Evolutionary conservation across 2,113 vertebrate genomes (phyloP), one percentile per base, ranked within the genome.

Genomic region (Amazona vittata): DNA sequence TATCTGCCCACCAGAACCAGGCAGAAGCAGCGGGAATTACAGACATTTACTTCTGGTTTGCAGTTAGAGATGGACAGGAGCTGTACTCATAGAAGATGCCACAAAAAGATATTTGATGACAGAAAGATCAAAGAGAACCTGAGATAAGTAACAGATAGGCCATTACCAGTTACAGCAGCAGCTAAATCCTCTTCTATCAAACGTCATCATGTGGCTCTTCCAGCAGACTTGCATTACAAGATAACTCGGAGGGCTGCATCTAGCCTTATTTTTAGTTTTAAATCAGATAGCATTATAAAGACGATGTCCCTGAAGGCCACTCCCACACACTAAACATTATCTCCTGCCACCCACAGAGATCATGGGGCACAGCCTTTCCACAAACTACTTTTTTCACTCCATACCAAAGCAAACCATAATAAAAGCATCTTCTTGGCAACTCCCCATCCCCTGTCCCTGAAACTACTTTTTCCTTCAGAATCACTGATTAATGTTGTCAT

Each of bases 251-350:
- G 33, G 68, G 35, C 6, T 64, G 12, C 25, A 77, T 69, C 43
- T 83, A 78, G 77, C 75, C 31, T n/a, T 96, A 97, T 87, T 93
- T 97, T 78, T 91, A 95, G 88, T 75, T 94, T 90, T 85, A 88
- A 86, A 96, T 90, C 69, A 97, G 89, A 96, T 62, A 90, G 21
- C 60, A 49, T 65, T 86, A 95, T 84, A 90, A 95, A 85, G 52
- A 90, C 4, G 5, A 43, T 63, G 89, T 94, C 95, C 82, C 83
- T 91, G 25, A 95, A 94, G 90, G 69, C 83, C 90, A 84, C 83
- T 93, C 81, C 69, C 78, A 97, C 68, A 79, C 63, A 91, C 44
- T 85, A 80, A 90, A 91, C 64, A 92, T 55, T 82, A 94, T 90
- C 70, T 83, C 94, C 50, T 94, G 76, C 68, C 74, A 95, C 92